These are phyloP conservation scores for Piliocolobus tephrosceles DNA, from an alignment of 2,113 vertebrate genomes.

Conservation along the genomic window DNA sequence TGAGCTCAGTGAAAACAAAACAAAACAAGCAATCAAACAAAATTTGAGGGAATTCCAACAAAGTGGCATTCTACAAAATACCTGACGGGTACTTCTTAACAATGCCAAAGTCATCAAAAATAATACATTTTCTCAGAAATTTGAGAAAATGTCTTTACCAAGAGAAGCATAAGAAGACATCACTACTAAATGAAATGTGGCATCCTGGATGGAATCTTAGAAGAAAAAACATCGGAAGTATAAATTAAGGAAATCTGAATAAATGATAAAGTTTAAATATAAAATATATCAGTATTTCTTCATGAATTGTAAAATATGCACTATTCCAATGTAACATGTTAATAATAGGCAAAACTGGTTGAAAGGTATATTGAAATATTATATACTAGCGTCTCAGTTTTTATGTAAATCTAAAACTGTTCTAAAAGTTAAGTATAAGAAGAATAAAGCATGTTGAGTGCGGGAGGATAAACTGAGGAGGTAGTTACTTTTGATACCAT, in stretches of 20 bases:
- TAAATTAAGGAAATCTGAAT: neutral
- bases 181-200: neutral
- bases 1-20: too few species aligned
- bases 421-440: neutral
- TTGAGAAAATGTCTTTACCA: neutral
- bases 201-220: neutral
- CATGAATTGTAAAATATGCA: neutral
- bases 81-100: neutral
- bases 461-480: neutral
- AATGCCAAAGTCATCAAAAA: neutral
- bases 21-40: too few species aligned
- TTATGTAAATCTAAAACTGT: neutral
- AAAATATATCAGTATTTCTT: neutral
- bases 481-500: neutral
- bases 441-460: neutral
- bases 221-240: neutral
- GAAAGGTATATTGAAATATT: neutral
- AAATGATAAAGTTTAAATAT: neutral
- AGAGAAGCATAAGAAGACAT: neutral
- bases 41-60: neutral
- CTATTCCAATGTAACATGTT: neutral
- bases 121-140: neutral
- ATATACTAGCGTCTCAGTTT: neutral
- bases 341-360: neutral
- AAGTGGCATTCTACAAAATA: neutral